Conservation (phyloP, 2,797 vertebrate species). For the Knipowitschia caucasica region DNA sequence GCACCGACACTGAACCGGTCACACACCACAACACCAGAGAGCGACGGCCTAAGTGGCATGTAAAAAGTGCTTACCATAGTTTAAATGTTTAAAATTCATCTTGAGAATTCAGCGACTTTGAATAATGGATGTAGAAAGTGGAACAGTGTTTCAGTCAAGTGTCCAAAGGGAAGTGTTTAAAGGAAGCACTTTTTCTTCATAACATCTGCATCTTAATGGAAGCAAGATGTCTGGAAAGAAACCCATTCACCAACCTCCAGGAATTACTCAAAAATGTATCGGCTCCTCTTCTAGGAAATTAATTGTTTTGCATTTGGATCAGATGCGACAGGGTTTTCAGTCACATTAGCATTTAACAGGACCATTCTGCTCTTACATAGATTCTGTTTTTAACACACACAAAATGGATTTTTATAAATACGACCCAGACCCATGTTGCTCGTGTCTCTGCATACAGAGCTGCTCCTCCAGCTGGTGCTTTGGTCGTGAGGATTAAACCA, state of each 20-base stretch:
- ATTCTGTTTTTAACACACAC: too few species aligned
- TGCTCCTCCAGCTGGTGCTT: too few species aligned
- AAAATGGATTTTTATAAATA: too few species aligned
- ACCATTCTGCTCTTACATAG: too few species aligned
- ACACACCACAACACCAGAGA: conserved; percentile 20
- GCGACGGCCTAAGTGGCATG: conserved; percentile 34
- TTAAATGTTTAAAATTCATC: conserved; percentile 48
- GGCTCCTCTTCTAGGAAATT: background rate
- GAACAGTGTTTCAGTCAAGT: conserved; percentile 36
- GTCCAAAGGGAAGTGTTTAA: conserved; percentile 25
- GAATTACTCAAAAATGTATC: background rate
- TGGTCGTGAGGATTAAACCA: too few species aligned
- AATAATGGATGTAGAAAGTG: conserved; percentile 61
- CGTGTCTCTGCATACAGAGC: too few species aligned
- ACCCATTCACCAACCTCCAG: background rate
- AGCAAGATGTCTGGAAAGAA: conserved; percentile 18
- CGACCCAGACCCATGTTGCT: too few species aligned
- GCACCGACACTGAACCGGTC: conserved; percentile 12
- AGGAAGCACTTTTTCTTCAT: conserved; percentile 35
- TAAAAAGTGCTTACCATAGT: conserved; percentile 38
- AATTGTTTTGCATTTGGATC: background rate
- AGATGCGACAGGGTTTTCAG: background rate
- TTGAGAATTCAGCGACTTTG: conserved; percentile 43
- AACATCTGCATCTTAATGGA: conserved; percentile 38
- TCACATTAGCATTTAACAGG: too few species aligned